These are phyloP conservation scores for Pecten maximus DNA, from an alignment of 2,888 invertebrate species.

Conservation along the genomic window DNA sequence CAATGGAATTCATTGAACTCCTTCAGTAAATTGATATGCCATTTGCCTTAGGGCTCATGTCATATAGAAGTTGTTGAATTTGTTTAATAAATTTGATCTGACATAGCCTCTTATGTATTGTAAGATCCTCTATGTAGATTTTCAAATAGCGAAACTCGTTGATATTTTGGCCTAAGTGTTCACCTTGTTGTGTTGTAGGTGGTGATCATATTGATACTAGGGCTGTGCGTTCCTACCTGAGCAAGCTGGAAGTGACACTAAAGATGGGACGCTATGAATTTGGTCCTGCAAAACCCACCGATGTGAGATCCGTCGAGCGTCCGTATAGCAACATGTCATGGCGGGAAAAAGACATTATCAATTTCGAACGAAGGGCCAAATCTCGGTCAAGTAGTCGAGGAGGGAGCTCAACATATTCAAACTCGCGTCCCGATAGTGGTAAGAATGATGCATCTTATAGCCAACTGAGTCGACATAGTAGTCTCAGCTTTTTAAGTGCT, in stretches of 20 bases:
- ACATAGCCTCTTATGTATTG: too few relatives aligned
- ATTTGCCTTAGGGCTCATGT: too few relatives aligned
- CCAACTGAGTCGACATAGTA: conserved; percentile 54
- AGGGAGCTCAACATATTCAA: conserved; percentile 55
- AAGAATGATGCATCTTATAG: conserved; percentile 52
- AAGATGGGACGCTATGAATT: conserved; percentile 69
- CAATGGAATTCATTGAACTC: too few relatives aligned
- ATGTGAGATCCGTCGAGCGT: conserved; percentile 61
- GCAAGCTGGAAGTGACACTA: conserved; percentile 69
- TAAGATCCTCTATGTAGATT: too few relatives aligned
- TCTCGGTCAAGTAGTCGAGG: conserved; percentile 49
- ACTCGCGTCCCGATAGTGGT: conserved; percentile 57
- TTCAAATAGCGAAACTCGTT: too few relatives aligned
- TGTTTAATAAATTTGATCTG: too few relatives aligned
- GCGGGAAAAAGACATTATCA: conserved; percentile 70
- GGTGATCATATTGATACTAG: conserved; percentile 70
- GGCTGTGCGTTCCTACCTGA: conserved; percentile 67
- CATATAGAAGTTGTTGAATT: too few relatives aligned
- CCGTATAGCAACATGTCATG: conserved; percentile 73
- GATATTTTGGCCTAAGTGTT: neutral
- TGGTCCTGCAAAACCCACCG: conserved; percentile 61
- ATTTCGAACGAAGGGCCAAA: conserved; percentile 61
- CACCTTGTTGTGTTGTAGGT: conserved; percentile 63
- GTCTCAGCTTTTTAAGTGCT: conserved; percentile 57
- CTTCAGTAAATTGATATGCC: too few relatives aligned